Base-by-base conservation (phyloP, 1,140 invertebrate species). In the Euschistus heros region DNA sequence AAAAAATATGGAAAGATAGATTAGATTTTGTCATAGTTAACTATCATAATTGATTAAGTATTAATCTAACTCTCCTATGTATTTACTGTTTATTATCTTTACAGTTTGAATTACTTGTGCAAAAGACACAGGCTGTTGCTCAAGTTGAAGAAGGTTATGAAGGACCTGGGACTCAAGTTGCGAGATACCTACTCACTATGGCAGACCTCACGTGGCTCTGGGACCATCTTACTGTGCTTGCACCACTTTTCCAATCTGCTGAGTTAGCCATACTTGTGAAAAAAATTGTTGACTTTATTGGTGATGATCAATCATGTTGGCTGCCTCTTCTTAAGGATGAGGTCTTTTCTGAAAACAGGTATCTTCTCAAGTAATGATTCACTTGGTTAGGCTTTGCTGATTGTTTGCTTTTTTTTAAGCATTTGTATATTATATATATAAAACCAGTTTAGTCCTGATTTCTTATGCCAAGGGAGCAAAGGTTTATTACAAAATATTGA, bases 141-240 rank as follows among this genome's bases (percentile, higher is more conserved):
- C 63, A 65, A 30, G 57, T 68, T n/a, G 67, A 68, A 50, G 67
- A 65, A 46, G 67, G 67, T 47, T n/a, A n/a, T 17, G 63, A 68
- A 30, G 67, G 67, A 10, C 67, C 67, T 44, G 67, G 67, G 1
- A 62, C 64, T n/a, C 67, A 55, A 27, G 63, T 50, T 18, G 67
- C 67, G 0, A 27, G 67, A 7, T 64, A 64, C 22, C 17, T 68
- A 2, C 44, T 68, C 4, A 15, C 3, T 10, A 46, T 52, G 24
- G 42, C 67, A 5, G 30, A 54, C 18, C 13, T 55, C 17, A 2
- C 10, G 14, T 68, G 67, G 67, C 61, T 61, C 10, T 68, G 63
- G 63, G 50, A 62, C 15, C 30, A 68, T 14, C 24, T 62, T 13
- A 27, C 30, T 7, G 20, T 27, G 18, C 50, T 68, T n/a, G 63